phyloP scores from a whole-genome alignment of 2,797 vertebrate genomes.

The Epinephelus malabaricus region DNA sequence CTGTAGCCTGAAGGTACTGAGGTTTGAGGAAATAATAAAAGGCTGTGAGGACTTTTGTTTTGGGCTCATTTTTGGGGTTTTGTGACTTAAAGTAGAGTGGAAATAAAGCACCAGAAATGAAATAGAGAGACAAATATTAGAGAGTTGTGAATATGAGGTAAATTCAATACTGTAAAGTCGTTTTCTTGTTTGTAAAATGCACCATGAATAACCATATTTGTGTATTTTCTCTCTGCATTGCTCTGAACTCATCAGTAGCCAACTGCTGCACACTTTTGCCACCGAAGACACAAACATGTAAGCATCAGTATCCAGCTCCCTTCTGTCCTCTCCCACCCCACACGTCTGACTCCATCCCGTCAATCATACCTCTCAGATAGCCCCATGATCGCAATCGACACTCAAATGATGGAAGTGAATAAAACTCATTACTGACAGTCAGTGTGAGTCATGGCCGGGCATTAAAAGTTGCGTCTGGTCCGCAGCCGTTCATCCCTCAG shows the following conservation, averaged over 20 bases:
- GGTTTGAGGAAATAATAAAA: constrained; percentile 28
- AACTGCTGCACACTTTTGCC: not conserved
- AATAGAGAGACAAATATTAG: not conserved
- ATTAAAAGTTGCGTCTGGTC: constrained; percentile 96
- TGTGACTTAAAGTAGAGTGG: not conserved
- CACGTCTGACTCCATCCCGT: constrained; percentile 83
- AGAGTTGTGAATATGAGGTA: not conserved
- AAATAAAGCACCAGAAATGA: not conserved
- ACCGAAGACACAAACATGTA: not conserved
- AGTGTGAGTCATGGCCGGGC: constrained; percentile 85
- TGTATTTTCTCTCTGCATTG: not conserved
- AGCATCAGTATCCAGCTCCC: constrained; percentile 26
- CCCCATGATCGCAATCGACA: constrained; percentile 99
- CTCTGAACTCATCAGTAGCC: not conserved
- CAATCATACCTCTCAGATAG: constrained; percentile 95
- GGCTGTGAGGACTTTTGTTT: not conserved
- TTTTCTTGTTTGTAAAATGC: constrained; percentile 2
- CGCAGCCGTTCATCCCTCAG: constrained; percentile 65
- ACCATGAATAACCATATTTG: not conserved
- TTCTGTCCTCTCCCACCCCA: constrained; percentile 33
- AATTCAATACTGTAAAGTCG: not conserved
- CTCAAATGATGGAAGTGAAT: constrained; percentile 99
- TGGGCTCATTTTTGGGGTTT: not conserved
- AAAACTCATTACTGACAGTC: constrained; percentile 99
- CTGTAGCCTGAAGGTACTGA: constrained; percentile 1